Evolutionary conservation across 2,797 vertebrate species (phyloP), one percentile per base, ranked within the genome.

Genomic region (Coreius guichenoti): DNA sequence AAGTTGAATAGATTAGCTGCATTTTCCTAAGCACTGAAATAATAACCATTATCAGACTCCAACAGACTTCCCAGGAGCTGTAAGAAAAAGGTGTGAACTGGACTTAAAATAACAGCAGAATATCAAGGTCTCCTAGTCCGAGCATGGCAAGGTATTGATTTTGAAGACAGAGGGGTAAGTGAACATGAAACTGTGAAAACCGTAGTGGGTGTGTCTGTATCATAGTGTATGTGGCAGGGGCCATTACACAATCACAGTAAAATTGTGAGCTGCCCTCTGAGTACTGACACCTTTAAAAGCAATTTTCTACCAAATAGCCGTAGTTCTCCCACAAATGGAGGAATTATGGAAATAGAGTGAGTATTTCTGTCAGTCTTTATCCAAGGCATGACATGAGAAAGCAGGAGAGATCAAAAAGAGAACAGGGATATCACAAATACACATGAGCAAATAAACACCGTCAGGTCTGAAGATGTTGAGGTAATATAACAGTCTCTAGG

Each of bases 261-360:
- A 76, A 69, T 26, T 58, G 31, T 65, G n/a, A 45, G 70, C 81
- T 75, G 58, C 76, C 67, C 19, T 69, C 16, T 63, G 68, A 86
- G 72, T 45, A 36, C 72, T 47, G 51, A 12, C 21, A 81, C 63
- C 39, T 86, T 61, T 67, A 23, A 86, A 76, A 86, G 63, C 61
- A 68, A 81, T 75, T 82, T 86, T 86, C 61, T 31, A 61, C 36
- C 54, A 81, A 76, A 82, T 77, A 86, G 72, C 45, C 16, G 19
- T 65, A 65, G 80, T 85, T 54, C 67, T 43, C 26, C 65, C 16
- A 13, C 73, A 87, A 72, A 87, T 85, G 56, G 79, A 85, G 47
- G 73, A 85, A 87, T 85, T 87, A 82, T 82, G 56, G 80, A 78
- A 49, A 87, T 87, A 29, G 56, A 43, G 68, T 39, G 5, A 45